phyloP scores from a whole-genome alignment of 2,113 vertebrate species.

The Dipodomys merriami region DNA sequence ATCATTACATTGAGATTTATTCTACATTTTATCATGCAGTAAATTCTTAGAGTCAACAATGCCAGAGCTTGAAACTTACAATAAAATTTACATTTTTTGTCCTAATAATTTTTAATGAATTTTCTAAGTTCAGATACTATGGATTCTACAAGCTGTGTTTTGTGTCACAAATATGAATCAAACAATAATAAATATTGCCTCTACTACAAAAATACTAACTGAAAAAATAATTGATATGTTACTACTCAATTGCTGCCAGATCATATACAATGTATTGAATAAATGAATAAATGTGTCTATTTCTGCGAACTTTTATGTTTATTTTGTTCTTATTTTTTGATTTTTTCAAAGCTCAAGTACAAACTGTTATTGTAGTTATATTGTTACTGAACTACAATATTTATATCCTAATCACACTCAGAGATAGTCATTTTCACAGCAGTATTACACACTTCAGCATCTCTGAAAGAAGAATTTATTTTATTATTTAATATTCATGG shows the following conservation, averaged over 20 bases:
- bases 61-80: too few species aligned
- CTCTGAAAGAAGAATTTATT: constrained; percentile 28
- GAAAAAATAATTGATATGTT: not conserved
- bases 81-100: not conserved
- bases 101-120: constrained; percentile 1
- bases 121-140: not conserved
- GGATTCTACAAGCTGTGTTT: not conserved
- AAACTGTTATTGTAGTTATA: not conserved
- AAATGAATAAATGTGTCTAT: not conserved
- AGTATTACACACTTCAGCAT: not conserved
- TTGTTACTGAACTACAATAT: not conserved
- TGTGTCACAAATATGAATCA: constrained; percentile 6
- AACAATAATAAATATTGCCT: not conserved
- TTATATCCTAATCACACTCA: not conserved
- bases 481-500: constrained; percentile 47
- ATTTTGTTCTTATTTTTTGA: not conserved
- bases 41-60: too few species aligned
- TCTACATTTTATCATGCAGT: not conserved
- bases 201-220: not conserved
- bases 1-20: not conserved
- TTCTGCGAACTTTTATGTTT: not conserved
- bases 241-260: not conserved
- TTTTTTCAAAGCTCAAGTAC: not conserved
- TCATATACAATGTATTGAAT: not conserved
- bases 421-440: not conserved